Evolutionary conservation across 2,888 invertebrate species (phyloP), one percentile per base, ranked within the genome.

Genomic region (Autographa pulchrina): DNA sequence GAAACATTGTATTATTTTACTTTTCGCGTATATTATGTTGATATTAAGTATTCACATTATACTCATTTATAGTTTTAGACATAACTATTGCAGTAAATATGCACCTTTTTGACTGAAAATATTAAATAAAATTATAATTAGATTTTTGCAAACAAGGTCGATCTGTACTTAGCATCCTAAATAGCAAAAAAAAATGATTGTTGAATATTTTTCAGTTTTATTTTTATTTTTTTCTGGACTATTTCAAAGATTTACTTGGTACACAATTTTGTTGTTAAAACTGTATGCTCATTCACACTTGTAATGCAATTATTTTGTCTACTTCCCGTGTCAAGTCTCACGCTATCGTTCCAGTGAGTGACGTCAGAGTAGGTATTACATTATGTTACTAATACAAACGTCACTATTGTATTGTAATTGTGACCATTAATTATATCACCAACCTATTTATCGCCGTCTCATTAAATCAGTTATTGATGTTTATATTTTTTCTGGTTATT

Each of bases 251-350:
- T 16, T 14, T 5, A 14, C n/a, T 48, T 6, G n/a, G n/a, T 48
- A 43, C 3, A 60, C 16, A 72, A 58, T 64, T 74, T 65, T 68
- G 56, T 72, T 64, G 72, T 58, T n/a, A 65, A 63, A 61, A 62
- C 43, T 70, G 72, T 62, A 68, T 43, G 62, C 32, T 81, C 70
- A 77, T 70, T 74, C 73, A 65, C n/a, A n/a, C 14, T n/a, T 16
- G 13, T 81, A 75, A 77, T 77, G 62, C 41, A 72, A 77, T 81
- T 69, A 79, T 65, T 74, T 63, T 18, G 56, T 66, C 48, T 66
- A 52, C 52, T 48, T 59, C 62, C 63, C 14, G 31, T 72, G 43
- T 68, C 18, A 59, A 32, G 48, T 5, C 31, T 14, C 58, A 63
- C 62, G 74, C 66, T 65, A 74, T 38, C 0, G 11, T 2, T 13